Conservation (phyloP, 2,888 invertebrate genomes). For the Xylocampa areola region DNA sequence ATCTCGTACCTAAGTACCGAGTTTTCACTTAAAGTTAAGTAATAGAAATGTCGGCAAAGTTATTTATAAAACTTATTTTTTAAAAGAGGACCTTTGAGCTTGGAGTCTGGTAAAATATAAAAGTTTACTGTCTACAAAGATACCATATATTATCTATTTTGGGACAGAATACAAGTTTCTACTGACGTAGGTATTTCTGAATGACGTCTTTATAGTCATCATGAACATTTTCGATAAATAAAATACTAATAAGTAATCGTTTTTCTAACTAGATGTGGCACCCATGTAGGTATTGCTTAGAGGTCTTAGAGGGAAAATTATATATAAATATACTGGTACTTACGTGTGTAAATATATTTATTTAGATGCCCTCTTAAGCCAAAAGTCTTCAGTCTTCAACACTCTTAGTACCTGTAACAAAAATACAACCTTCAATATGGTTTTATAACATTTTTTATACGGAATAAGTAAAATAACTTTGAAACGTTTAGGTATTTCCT, state of each 20-base stretch:
- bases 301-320: too few relatives aligned
- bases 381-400: slow-evolving; percentile 64
- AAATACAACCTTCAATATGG: slow-evolving; percentile 29
- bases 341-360: slow-evolving; percentile 43
- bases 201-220: too few relatives aligned
- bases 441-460: slow-evolving; percentile 28
- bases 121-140: too few relatives aligned
- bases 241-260: too few relatives aligned
- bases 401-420: slow-evolving; percentile 62
- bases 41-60: slow-evolving; percentile 26
- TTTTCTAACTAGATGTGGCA: too few relatives aligned
- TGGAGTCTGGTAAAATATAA: too few relatives aligned
- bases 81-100: slow-evolving; percentile 1
- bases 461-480: slow-evolving; percentile 22
- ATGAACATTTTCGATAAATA: too few relatives aligned
- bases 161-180: not conserved
- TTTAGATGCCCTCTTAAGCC: slow-evolving; percentile 33
- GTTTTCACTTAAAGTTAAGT: slow-evolving; percentile 10
- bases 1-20: too few relatives aligned
- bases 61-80: slow-evolving; percentile 5
- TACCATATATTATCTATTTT: not conserved
- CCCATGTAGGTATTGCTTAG: too few relatives aligned
- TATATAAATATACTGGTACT: slow-evolving; percentile 37
- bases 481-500: slow-evolving; percentile 33
- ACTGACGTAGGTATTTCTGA: slow-evolving; percentile 12